Conservation (phyloP, 2,888 invertebrate genomes). For the Leucozona laternaria region DNA sequence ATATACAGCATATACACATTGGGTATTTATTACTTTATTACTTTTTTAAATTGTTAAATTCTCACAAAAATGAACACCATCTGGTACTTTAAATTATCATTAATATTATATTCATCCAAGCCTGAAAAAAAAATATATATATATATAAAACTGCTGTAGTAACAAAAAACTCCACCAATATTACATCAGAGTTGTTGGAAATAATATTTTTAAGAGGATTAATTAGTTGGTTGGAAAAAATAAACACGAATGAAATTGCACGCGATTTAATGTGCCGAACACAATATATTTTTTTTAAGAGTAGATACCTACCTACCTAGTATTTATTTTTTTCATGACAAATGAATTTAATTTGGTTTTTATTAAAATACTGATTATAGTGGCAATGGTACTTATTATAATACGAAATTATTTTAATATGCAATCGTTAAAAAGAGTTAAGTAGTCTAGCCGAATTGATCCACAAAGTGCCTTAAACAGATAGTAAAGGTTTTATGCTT, state of each 20-base stretch:
- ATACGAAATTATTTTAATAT: neutral
- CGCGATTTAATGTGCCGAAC: conserved; percentile 35
- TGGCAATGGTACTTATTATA: conserved; percentile 5
- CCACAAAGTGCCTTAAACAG: neutral
- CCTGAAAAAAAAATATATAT: conserved; percentile 2
- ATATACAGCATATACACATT: neutral
- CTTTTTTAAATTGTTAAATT: conserved; percentile 29
- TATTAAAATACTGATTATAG: neutral
- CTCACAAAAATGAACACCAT: conserved; percentile 42
- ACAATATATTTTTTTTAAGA: conserved; percentile 23
- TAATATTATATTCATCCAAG: conserved; percentile 38
- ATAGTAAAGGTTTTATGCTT: no score
- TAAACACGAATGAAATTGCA: conserved; percentile 22
- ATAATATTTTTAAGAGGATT: conserved; percentile 66
- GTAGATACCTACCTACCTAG: no score
- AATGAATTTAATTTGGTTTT: conserved; percentile 5
- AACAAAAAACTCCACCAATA: neutral
- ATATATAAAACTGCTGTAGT: neutral
- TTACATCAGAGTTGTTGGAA: conserved; percentile 1
- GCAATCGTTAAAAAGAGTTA: neutral
- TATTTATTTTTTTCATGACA: neutral
- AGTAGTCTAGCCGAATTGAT: neutral
- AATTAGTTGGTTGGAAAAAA: conserved; percentile 59
- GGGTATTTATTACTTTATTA: conserved; percentile 33
- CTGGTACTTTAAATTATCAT: conserved; percentile 58